Base-by-base conservation (phyloP, 2,797 vertebrate genomes). In the Amphiprion clarkii region DNA sequence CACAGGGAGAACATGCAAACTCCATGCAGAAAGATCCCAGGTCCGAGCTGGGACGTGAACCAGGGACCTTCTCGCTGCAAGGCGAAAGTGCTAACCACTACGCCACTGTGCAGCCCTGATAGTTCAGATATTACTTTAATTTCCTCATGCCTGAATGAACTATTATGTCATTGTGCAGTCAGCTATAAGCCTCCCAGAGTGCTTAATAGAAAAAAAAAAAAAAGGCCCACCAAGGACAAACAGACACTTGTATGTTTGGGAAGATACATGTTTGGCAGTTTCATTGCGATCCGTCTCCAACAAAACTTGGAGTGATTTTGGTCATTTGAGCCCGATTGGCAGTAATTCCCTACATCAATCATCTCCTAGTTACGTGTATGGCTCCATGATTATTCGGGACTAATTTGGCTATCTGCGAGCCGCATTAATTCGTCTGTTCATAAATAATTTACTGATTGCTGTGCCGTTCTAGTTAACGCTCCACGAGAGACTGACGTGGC, bases 271-370 rank as follows among this genome's bases (percentile, higher is more conserved):
- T n/a, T 76, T 78, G 59, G 54, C 54, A 60, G 55, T 49, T 48
- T 17, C 10, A 23, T 63, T 54, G 54, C 11, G 3, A n/a, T 60
- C 75, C 19, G 14, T 48, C 25, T 73, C 51, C 54, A 74, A 56
- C 59, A 72, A 72, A 83, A 48, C 52, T 56, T 25, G 46, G 25
- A 79, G 67, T 57, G 61, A 76, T 79, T 78, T 33, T 68, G 62
- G 76, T 87, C 59, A 54, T 63, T 71, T 48, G 23, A 67, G 71
- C 63, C 55, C 13, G 31, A 67, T 53, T 7, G 67, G 63, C 73
- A 71, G 71, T 64, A 63, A 81, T 70, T 76, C 48, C 61, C 59
- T 3, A 16, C 81, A 86, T 89, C 80, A 82, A 67, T 87, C 86
- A 85, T 46, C 31, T 27, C 44, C 66, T 44, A 2, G 58, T 82